Evolutionary conservation across 2,888 invertebrate species (phyloP).

Genomic region (Eupeodes latifasciatus): DNA sequence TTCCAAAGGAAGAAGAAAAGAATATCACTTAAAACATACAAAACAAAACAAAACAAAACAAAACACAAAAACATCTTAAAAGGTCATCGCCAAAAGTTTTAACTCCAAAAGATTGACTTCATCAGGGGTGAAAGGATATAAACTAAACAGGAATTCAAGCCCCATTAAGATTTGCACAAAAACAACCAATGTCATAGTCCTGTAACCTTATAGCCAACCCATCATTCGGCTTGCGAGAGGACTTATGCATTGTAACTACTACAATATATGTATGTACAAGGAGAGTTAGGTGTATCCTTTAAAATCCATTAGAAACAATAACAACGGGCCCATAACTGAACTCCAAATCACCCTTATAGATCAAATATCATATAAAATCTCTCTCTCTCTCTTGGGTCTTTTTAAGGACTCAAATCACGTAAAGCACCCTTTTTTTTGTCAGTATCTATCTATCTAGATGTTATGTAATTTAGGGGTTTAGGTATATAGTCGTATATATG

Average conservation of each 20-base stretch:
- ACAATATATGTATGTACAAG: no score
- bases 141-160: neutral
- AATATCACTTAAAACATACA: neutral
- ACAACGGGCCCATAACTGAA: conserved; percentile 55
- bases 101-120: conserved; percentile 11
- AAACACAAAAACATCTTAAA: conserved; percentile 29
- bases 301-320: conserved; percentile 42
- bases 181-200: neutral
- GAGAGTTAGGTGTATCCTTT: neutral
- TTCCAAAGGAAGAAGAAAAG: no score
- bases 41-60: no score
- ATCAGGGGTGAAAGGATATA: neutral
- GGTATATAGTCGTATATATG: neutral
- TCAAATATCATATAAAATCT: conserved; percentile 64
- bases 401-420: conserved; percentile 73
- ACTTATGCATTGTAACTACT: no score
- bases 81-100: conserved; percentile 21
- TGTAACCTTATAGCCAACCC: no score
- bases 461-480: no score
- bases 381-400: conserved; percentile 43
- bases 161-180: conserved; percentile 5
- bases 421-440: conserved; percentile 31
- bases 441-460: no score
- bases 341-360: conserved; percentile 46
- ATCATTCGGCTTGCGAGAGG: no score